A percentile compares a stretch with the other conserved stretches of the same genome.
phyloP scores from a whole-genome alignment of 2,888 invertebrate species.

The Pyrrhosoma nymphula region DNA sequence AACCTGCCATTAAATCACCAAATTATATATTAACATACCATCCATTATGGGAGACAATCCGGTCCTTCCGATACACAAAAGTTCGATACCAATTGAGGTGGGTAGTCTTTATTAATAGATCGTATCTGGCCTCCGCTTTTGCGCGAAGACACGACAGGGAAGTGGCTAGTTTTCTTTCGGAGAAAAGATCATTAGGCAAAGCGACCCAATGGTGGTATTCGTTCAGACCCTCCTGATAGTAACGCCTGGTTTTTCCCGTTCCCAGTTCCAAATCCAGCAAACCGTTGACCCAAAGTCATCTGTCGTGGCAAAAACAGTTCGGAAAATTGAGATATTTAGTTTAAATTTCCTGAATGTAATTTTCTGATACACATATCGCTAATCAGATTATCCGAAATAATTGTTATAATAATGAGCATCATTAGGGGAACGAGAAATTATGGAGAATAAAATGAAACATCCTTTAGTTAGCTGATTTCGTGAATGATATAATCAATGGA shows the following conservation, averaged over 20 bases:
- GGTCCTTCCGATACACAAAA: neutral
- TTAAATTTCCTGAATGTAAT: too few species aligned
- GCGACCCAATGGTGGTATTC: neutral
- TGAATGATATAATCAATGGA: too few species aligned
- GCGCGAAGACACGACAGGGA: neutral
- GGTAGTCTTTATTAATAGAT: neutral
- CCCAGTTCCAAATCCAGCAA: too few species aligned
- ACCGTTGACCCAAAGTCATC: too few species aligned
- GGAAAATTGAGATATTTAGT: too few species aligned
- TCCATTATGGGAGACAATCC: neutral
- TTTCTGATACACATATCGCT: too few species aligned
- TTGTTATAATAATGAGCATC: too few species aligned
- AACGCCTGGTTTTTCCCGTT: neutral
- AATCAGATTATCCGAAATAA: too few species aligned
- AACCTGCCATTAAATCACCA: neutral
- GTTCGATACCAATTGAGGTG: neutral
- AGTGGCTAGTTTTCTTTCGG: neutral
- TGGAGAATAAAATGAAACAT: too few species aligned
- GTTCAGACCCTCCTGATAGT: neutral
- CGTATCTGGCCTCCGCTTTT: neutral
- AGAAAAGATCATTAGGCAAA: neutral
- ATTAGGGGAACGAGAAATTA: too few species aligned
- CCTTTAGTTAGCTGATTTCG: too few species aligned
- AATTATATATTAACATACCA: conserved; percentile 18
- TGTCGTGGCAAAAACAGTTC: too few species aligned